Conservation (phyloP, 2,888 invertebrate genomes). For the Limnephilus auricula region DNA sequence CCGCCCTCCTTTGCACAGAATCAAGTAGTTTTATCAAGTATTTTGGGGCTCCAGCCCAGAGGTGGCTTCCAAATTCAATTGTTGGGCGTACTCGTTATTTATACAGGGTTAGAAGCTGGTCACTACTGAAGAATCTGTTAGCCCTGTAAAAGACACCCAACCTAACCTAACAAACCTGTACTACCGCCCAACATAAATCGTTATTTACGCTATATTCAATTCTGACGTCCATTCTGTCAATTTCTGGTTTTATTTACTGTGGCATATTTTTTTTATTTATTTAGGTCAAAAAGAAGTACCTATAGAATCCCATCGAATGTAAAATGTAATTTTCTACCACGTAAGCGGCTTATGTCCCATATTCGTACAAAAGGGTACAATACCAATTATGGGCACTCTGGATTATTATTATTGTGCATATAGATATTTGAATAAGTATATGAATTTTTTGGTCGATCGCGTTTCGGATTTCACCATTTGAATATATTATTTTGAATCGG, state of each 20-base stretch:
- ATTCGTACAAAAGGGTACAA: constrained; percentile 20
- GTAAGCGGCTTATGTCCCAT: constrained; percentile 11
- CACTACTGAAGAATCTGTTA: no score
- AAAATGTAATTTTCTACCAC: not conserved
- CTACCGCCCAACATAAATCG: not conserved
- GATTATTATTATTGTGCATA: constrained; percentile 26
- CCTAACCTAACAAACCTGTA: not conserved
- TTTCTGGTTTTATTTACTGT: not conserved
- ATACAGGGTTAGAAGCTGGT: no score
- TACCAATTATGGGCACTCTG: constrained; percentile 28
- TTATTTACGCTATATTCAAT: not conserved
- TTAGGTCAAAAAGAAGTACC: not conserved
- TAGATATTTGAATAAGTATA: constrained; percentile 9
- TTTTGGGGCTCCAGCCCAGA: no score
- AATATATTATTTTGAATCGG: constrained; percentile 2
- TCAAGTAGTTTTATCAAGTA: no score
- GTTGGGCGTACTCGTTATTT: no score
- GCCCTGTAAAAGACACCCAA: no score
- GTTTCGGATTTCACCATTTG: constrained; percentile 10
- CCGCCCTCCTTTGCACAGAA: no score
- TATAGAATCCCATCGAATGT: not conserved
- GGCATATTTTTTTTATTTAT: not conserved
- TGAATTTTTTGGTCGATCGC: not conserved
- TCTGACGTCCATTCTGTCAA: not conserved
- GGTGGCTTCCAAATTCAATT: no score